Evolutionary conservation across 2,888 invertebrate genomes (phyloP).

Genomic region (Chrysotoxum bicinctum): DNA sequence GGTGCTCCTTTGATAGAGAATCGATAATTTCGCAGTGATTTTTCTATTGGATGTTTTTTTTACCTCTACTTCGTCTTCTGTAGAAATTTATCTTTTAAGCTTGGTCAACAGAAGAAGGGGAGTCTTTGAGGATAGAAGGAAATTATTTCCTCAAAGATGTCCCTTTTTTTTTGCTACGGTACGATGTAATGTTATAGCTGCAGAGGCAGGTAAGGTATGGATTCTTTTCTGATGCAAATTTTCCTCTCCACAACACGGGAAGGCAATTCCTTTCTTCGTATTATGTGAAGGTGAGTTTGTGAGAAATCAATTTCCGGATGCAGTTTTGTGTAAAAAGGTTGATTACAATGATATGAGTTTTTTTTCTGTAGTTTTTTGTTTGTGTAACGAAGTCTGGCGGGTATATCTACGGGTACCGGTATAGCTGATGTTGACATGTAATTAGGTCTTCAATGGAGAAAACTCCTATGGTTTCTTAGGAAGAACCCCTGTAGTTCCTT

Average conservation of each 20-base stretch:
- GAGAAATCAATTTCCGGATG: slow-evolving; percentile 72
- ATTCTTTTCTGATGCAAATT: slow-evolving; percentile 70
- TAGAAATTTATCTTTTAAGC: slow-evolving; percentile 9
- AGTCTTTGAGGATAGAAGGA: slow-evolving; percentile 31
- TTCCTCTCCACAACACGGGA: neutral
- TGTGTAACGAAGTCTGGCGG: slow-evolving; percentile 20
- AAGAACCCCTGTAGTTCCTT: neutral
- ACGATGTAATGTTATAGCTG: slow-evolving; percentile 25
- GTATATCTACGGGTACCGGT: neutral
- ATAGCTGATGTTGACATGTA: slow-evolving; percentile 68
- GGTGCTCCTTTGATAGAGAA: slow-evolving; percentile 23
- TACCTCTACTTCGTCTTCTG: neutral
- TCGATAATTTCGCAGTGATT: slow-evolving; percentile 72
- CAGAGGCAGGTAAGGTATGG: neutral
- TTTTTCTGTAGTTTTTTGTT: slow-evolving; percentile 25
- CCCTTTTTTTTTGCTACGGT: slow-evolving; percentile 20
- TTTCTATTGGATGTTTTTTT: slow-evolving; percentile 19
- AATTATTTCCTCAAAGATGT: slow-evolving; percentile 70
- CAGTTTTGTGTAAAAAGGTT: slow-evolving; percentile 70
- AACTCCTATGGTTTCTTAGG: neutral
- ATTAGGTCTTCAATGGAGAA: slow-evolving; percentile 53
- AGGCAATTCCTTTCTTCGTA: slow-evolving; percentile 2
- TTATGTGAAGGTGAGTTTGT: slow-evolving; percentile 21
- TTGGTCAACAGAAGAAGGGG: slow-evolving; percentile 38
- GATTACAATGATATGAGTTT: slow-evolving; percentile 65